phyloP scores from a whole-genome alignment of 1,140 invertebrate genomes.

The Musca vetustissima region DNA sequence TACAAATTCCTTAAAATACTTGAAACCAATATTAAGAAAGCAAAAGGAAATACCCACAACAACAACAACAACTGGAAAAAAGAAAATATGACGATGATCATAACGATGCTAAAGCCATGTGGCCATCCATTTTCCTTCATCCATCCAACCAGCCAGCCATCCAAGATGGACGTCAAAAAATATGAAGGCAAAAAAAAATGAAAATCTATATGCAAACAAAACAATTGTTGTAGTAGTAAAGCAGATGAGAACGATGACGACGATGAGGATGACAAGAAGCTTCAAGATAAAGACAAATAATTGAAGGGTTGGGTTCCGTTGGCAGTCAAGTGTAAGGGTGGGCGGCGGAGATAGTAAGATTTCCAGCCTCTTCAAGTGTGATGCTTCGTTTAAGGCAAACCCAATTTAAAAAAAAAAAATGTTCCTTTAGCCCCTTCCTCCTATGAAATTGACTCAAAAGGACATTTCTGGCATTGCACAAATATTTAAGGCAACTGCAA shows the following conservation, averaged over 20 bases:
- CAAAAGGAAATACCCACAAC: constrained; percentile 9
- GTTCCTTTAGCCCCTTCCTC: not conserved
- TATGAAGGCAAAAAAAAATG: no score
- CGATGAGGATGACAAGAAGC: not conserved
- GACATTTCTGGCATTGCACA: no score
- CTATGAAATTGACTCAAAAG: no score
- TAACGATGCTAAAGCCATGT: not conserved
- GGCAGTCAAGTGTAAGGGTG: no score
- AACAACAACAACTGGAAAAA: no score
- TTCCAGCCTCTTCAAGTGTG: constrained; percentile 16
- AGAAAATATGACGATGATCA: not conserved
- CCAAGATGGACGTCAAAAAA: not conserved
- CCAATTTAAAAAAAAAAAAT: not conserved
- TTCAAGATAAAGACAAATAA: no score
- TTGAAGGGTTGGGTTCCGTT: no score
- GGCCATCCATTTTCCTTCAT: no score
- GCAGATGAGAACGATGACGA: not conserved
- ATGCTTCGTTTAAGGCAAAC: constrained; percentile 9
- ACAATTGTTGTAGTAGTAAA: constrained; percentile 18
- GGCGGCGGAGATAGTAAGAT: not conserved
- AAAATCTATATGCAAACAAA: constrained; percentile 20
- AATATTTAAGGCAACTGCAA: no score
- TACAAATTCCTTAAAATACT: constrained; percentile 19
- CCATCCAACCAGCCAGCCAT: not conserved
- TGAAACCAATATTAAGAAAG: constrained; percentile 26